Evolutionary conservation across 2,113 vertebrate species (phyloP), one percentile per base, ranked within the genome.

Genomic region (Nymphicus hollandicus): DNA sequence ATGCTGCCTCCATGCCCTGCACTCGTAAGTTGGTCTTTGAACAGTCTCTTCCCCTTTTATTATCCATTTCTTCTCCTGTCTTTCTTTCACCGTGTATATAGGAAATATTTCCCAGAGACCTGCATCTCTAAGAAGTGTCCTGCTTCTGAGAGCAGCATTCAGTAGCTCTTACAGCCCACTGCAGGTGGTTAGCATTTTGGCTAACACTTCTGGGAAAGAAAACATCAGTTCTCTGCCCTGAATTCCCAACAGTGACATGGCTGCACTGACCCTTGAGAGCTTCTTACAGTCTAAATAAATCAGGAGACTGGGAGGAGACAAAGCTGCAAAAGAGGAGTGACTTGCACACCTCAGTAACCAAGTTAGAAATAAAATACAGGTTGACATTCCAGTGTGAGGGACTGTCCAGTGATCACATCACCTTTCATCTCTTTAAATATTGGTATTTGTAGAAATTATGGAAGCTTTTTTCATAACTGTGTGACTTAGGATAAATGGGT

Each of bases 1-100:
- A 99, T 58, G 99, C 99, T 1, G 99, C 99, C 7, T 99, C 99
- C 73, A 99, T 99, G 99, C 98, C 99, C 88, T 99, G 99, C 98
- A 99, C 99, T 60, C 98, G 99, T 99, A 98, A 99, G 99, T 99
- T 74, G 41, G 33, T n/a, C 56, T 55, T 83, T 37, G 28, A 56
- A 60, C 53, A 20, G 17, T n/a, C 73, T 20, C 65, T 43, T 73
- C 52, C 78, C 31, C 28, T 23, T 17, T n/a, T 15, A 16, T 35
- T 24, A n/a, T 68, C 66, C 17, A 1, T 66, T 82, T 77, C 39
- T 81, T 33, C 52, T 78, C 31, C 46, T 72, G 29, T 29, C 35
- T 81, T 50, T 50, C 52, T 78, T 70, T 91, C 13, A 27, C 46
- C 19, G 13, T 41, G 16, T 55, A 19, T 22, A 29, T 43, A 66